Percentiles rank a stretch among this genome's conserved stretches.
These are phyloP conservation scores for Brevimyrus niger DNA, from an alignment of 2,113 vertebrate genomes.

Conservation along the genomic window DNA sequence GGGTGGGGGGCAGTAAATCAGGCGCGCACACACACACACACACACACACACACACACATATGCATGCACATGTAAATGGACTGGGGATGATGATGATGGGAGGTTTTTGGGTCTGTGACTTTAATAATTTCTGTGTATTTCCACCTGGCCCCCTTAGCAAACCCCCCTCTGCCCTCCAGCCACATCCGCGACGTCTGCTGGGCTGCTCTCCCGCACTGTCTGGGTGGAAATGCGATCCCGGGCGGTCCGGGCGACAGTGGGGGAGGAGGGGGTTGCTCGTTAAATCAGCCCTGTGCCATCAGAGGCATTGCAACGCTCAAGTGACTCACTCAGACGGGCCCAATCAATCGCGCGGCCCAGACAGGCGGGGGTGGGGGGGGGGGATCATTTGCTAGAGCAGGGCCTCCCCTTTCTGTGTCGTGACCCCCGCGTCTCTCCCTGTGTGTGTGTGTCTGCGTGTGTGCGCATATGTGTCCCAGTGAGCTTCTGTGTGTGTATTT, in stretches of 20 bases:
- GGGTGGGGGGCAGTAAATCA: neutral
- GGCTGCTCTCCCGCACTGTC: constrained; percentile 23
- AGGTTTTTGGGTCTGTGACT: constrained; percentile 32
- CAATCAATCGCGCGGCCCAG: constrained; percentile 35
- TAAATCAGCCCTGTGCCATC: constrained; percentile 46
- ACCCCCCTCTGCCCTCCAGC: neutral
- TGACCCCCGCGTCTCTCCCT: neutral
- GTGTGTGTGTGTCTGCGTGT: neutral
- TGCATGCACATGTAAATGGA: neutral
- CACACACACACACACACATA: neutral
- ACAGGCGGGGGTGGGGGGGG: constrained; percentile 10
- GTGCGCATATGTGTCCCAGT: neutral
- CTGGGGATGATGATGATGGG: neutral
- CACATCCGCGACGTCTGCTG: constrained; percentile 29
- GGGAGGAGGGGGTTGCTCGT: constrained; percentile 32
- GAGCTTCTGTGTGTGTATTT: neutral
- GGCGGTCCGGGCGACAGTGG: constrained; percentile 11
- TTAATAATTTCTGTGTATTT: constrained; percentile 58
- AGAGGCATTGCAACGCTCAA: constrained; percentile 35
- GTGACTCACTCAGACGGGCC: constrained; percentile 39
- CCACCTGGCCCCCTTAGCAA: neutral
- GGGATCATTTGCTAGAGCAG: neutral
- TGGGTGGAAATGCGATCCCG: constrained; percentile 28
- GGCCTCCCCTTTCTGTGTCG: neutral
- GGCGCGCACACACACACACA: neutral